Evolutionary conservation across 1,140 invertebrate species (phyloP), one percentile per base, ranked within the genome.

Genomic region (Ganaspis sp.): DNA sequence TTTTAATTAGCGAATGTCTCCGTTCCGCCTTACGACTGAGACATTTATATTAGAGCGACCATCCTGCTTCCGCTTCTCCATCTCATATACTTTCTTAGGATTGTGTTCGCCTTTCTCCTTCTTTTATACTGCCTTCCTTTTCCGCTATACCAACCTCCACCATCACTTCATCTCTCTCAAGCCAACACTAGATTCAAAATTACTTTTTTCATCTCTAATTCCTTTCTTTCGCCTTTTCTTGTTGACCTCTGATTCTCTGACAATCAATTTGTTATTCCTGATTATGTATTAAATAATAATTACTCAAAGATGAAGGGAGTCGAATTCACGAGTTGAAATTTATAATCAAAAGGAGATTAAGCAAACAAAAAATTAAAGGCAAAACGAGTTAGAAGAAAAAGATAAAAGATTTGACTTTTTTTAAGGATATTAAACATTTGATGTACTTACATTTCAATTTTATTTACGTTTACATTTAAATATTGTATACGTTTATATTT

Each of bases 1-100:
- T 91, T 91, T 91, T 91, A 91, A 91, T 91, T 91, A 91, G 89
- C 88, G 90, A 91, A 91, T 90, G 90, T 91, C 90, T 90, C 88
- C 87, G 84, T 89, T 88, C 87, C 86, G 86, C 84, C 84, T 89
- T 85, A 86, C 88, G 83, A 77, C 85, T 81, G 82, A 84, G 89
- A 91, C 90, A 90, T 91, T 91, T 91, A 91, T 91, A 91, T 91
- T 90, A 90, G 89, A 89, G 84, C 81, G 82, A 80, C 79, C 80
- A 84, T 85, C 84, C 82, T 81, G 73, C 78, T 75, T 81, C 70
- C 69, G 70, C 70, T 79, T 78, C 77, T 78, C 77, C 70, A 54
- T 53, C 45, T 73, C 42, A 64, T 73, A 64, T 53, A 76, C 78
- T 76, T 75, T 77, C 74, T 69, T 49, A 49, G 45, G 8, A 34